Evolutionary conservation across 2,888 invertebrate species (phyloP), one percentile per base, ranked within the genome.

Genomic region (Meta bourneti): DNA sequence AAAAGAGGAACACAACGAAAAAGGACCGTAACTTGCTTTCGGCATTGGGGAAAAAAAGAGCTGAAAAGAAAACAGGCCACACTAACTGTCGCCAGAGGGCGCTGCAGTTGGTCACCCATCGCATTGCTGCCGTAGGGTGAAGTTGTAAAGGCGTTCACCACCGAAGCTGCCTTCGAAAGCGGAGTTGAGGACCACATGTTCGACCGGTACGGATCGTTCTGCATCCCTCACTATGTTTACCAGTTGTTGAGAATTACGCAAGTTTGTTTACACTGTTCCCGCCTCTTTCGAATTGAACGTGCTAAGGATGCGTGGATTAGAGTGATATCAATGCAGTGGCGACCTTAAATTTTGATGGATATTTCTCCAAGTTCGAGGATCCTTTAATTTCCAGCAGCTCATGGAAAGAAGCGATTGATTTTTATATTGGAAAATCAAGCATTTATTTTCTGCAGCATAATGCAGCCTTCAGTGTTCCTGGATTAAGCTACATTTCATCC

Each of bases 41-140:
- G 69, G 78, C 78, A 16, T 83, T 6, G 11, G 61, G 20, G 51
- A 72, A 79, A 19, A 54, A 51, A 51, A 51, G 52, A 20, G 82
- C 16, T 19, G 78, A 79, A 72, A 86, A 71, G 19, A 78, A 90
- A 90, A 90, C 85, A 86, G 90, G 90, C 90, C 90, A 90, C 49
- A 74, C 80, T 83, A 49, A 84, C 80, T 69, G 48, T 80, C 88
- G 88, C 84, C 83, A 88, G 91, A 78, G 83, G 91, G 91, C 79
- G 91, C 91, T 74, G 71, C 20, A 51, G 19, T 74, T 84, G 88
- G 69, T 77, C 87, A 70, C 90, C 75, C 72, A 80, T 72, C 79
- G 48, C 72, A 13, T 7, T 51, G 69, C 19, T 79, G 85, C 75
- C 81, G 69, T 20, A 51, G 74, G 81, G 80, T 34, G 51, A 61